Base-by-base conservation (phyloP, 92 coral and sea anemone genomes). In the Actinostola sp. region DNA sequence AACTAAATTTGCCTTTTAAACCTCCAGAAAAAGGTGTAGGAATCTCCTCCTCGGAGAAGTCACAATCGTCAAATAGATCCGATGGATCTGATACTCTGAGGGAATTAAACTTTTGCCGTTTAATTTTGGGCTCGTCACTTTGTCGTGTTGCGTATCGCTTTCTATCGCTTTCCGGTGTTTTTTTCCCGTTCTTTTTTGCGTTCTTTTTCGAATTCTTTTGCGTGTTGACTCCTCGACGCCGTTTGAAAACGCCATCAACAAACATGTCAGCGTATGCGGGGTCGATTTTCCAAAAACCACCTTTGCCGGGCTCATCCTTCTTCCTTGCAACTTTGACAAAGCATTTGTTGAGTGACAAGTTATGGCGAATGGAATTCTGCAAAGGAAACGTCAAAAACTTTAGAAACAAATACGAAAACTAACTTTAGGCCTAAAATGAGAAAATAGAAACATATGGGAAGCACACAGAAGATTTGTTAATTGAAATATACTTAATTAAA, bases 181-280 rank as follows among this genome's bases (percentile, higher is more conserved):
- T 87, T 63, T 91, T 94, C 30, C 61, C 36, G 39, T 68, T 76
- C 50, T 76, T 82, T 49, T 80, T 86, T 20, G 90, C 60, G 59
- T 82, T 80, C 73, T 91, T 94, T 70, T 87, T 89, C 23, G 97
- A 78, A 4, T 84, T 83, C 77, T 94, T 94, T 82, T 92, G 87
- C 10, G 98, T 91, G 73, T 87, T 94, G 25, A 90, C 91, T 13
- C 96, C 96, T 43, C 98, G 82, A 9, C 98, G 82, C 52, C 98
- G 70, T 67, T 91, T 91, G 76, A 94, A 94, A 13, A 91, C 97
- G 16, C 98, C 98, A 60, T 94, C 98, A 1, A 91, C 98, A 81
- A 94, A 94, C 98, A 94, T 94, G 77, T 94, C 98, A 44, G 95
- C 98, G 53, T 91, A 94, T 0, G 97, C 92, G 33, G 97, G 97